phyloP scores from a whole-genome alignment of 2,113 vertebrate genomes.

The Taurulus bubalis region DNA sequence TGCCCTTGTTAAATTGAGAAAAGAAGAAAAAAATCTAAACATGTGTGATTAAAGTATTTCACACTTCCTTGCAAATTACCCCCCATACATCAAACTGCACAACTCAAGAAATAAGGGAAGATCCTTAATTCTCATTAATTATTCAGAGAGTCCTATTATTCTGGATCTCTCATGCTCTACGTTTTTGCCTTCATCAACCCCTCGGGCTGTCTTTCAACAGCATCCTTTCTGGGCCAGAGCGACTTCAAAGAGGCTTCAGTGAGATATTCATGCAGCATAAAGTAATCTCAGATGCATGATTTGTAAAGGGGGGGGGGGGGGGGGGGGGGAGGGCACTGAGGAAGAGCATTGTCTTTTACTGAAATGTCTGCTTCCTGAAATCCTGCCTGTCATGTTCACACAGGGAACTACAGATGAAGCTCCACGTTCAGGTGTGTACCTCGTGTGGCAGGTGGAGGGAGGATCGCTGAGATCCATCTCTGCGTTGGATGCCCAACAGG shows the following conservation, averaged over 20 bases:
- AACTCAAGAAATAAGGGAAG: conserved; percentile 28
- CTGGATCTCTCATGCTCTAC: conserved; percentile 45
- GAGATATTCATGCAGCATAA: conserved; percentile 64
- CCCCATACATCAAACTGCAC: conserved; percentile 6
- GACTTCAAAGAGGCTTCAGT: conserved; percentile 70
- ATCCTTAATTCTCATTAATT: conserved; percentile 60
- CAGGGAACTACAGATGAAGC: not conserved
- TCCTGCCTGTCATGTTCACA: not conserved
- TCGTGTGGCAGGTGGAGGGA: conserved; percentile 96
- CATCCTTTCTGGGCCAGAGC: conserved; percentile 67
- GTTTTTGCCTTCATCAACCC: conserved; percentile 55
- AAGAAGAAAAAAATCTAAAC: not conserved
- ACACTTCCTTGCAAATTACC: conserved; percentile 8
- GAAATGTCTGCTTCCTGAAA: conserved; percentile 7
- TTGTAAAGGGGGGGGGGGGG: not conserved
- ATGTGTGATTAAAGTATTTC: conserved; percentile 23
- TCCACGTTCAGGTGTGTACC: conserved; percentile 79
- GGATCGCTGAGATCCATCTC: conserved; percentile 93
- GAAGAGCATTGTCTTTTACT: not conserved
- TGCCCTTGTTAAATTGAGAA: not conserved
- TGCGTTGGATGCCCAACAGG: conserved; percentile 95
- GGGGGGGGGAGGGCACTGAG: not conserved
- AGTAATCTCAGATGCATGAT: conserved; percentile 37
- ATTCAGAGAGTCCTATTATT: conserved; percentile 65
- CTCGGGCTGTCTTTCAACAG: conserved; percentile 42